Evolutionary conservation across 2,113 vertebrate genomes (phyloP), one percentile per base, ranked within the genome.

Genomic region (Gracilinanus agilis): DNA sequence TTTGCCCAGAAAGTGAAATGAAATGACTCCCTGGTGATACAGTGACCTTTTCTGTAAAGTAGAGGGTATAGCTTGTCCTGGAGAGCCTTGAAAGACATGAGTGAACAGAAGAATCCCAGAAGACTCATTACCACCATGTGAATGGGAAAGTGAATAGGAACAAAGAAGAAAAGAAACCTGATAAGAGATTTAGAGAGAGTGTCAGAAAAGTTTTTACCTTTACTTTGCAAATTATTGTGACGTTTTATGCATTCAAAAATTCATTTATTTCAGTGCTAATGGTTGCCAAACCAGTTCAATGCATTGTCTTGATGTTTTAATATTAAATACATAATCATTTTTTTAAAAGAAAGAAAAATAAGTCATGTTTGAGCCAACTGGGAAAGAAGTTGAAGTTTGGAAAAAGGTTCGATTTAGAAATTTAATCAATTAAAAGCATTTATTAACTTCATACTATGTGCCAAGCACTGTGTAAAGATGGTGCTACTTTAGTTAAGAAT

Each of bases 1-100:
- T 94, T 93, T 96, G 90, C 93, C 95, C 92, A 95, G 90, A 94
- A 94, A 93, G 88, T 95, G 94, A 58, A 54, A 49, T 93, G 92
- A 27, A 8, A 58, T 58, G 11, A 11, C 58, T 61, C 10, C 27
- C 11, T 3, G 3, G 58, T 34, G 10, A 61, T 58, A 58, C 56
- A 25, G 9, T 61, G 27, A 10, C 27, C 58, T 27, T 61, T 61
- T 27, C 56, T 27, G 7, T 61, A 61, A 61, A 10, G 27, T 61
- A 27, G 27, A 95, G 97, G 93, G 93, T 53, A n/a, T 90, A 0
- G 75, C 56, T 95, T 44, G 27, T 24, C 75, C 93, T 94, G 23
- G 44, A 93, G 24, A 92, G 56, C 27, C 91, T 92, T 92, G 92
- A 96, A 95, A 90, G 96, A 89, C 55, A 67, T 94, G 56, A 58